Conservation (phyloP, 2,888 invertebrate genomes). For the Xestia c-nigrum region DNA sequence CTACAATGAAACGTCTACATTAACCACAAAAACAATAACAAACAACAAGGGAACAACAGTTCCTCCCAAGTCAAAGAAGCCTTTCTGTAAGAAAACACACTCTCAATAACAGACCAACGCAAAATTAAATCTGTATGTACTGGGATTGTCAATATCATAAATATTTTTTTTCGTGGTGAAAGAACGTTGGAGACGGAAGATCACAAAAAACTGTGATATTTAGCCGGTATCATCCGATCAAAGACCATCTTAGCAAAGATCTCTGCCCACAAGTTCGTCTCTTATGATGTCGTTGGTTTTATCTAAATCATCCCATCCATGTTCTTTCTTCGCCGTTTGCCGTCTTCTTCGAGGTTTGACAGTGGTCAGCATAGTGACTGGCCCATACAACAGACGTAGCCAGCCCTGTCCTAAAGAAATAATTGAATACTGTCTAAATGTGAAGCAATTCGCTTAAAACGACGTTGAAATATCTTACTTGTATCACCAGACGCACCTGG, state of each 20-base stretch:
- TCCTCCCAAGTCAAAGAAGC: neutral
- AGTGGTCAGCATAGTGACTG: neutral
- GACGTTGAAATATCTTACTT: constrained; percentile 38
- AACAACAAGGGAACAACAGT: neutral
- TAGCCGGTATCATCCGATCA: neutral
- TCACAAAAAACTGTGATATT: neutral
- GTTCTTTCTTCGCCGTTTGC: too few relatives aligned
- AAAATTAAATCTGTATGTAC: neutral
- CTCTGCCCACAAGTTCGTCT: neutral
- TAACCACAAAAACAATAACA: neutral
- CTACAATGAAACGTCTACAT: constrained; percentile 26
- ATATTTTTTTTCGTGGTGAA: neutral
- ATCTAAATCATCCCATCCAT: neutral
- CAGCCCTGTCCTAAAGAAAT: neutral
- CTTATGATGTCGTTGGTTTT: neutral
- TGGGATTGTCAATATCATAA: neutral
- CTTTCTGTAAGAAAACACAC: neutral
- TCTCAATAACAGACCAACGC: neutral
- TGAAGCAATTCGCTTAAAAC: neutral
- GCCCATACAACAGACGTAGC: neutral
- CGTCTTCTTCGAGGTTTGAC: too few relatives aligned
- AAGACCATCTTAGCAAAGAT: neutral
- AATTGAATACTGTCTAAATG: neutral
- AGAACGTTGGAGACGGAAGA: neutral
- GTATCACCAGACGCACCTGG: constrained; percentile 23